phyloP scores from a whole-genome alignment of 2,113 vertebrate species.

The Crotalus tigris region DNA sequence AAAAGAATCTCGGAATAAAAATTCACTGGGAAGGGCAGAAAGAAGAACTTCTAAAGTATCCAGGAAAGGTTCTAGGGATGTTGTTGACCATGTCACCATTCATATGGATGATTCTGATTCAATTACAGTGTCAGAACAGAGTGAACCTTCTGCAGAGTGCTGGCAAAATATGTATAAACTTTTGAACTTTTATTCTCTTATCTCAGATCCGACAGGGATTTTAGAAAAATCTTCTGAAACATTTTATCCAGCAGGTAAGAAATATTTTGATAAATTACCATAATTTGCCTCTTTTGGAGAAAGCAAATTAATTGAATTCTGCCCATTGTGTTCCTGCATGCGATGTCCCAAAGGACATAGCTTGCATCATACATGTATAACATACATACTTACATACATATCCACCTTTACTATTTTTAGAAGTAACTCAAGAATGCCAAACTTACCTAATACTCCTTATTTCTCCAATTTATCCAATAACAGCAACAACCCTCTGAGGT shows the following conservation, averaged over 20 bases:
- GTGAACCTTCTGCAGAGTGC: slow-evolving; percentile 96
- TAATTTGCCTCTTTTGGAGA: neutral
- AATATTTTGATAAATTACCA: neutral
- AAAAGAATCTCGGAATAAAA: slow-evolving; percentile 86
- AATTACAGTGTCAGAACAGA: slow-evolving; percentile 97
- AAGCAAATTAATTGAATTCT: neutral
- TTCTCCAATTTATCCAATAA: too few relatives aligned
- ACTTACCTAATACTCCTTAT: neutral
- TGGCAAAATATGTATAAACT: slow-evolving; percentile 99
- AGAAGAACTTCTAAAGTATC: slow-evolving; percentile 93
- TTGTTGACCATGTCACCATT: slow-evolving; percentile 92
- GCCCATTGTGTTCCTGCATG: neutral
- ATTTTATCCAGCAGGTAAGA: slow-evolving; percentile 81
- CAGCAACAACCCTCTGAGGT: too few relatives aligned
- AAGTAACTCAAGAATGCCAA: neutral
- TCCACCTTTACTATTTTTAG: neutral
- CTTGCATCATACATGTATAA: neutral
- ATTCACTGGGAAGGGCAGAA: slow-evolving; percentile 86
- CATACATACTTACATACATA: neutral
- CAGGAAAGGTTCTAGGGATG: slow-evolving; percentile 93
- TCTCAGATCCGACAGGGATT: slow-evolving; percentile 96
- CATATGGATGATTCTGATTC: slow-evolving; percentile 99
- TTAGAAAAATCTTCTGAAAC: slow-evolving; percentile 92
- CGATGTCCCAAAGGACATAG: neutral
- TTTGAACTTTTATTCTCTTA: slow-evolving; percentile 97